phyloP scores from a whole-genome alignment of 2,888 invertebrate genomes.

The Pristionchus mayeri region DNA sequence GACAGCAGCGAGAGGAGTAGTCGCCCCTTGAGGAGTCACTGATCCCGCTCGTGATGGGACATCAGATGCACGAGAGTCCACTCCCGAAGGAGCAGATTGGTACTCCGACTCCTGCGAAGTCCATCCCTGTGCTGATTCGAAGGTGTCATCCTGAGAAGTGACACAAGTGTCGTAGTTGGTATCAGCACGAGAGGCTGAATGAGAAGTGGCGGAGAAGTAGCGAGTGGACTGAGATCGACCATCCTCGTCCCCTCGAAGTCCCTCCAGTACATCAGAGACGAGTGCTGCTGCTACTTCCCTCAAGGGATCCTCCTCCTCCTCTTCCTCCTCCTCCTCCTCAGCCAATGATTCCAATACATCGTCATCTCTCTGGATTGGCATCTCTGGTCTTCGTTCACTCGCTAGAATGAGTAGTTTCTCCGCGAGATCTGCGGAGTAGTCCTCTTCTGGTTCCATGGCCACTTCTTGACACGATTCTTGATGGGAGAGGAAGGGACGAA shows the following conservation, averaged over 20 bases:
- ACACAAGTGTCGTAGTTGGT: slow-evolving; percentile 67
- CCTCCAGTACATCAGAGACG: slow-evolving; percentile 59
- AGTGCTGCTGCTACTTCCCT: slow-evolving; percentile 54
- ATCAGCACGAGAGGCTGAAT: slow-evolving; percentile 53
- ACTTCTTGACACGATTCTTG: slow-evolving; percentile 66
- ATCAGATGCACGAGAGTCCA: slow-evolving; percentile 57
- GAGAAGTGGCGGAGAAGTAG: slow-evolving; percentile 61
- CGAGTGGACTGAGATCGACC: slow-evolving; percentile 50
- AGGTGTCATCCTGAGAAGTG: slow-evolving; percentile 67
- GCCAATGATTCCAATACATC: slow-evolving; percentile 13
- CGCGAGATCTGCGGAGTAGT: slow-evolving; percentile 66
- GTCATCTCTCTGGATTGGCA: slow-evolving; percentile 27
- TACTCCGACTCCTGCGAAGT: slow-evolving; percentile 68
- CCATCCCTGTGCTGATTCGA: slow-evolving; percentile 64
- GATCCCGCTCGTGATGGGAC: slow-evolving; percentile 53
- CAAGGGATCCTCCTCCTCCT: slow-evolving; percentile 49
- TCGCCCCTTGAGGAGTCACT: slow-evolving; percentile 51
- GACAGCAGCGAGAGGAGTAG: slow-evolving; percentile 60
- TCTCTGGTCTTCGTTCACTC: slow-evolving; percentile 52
- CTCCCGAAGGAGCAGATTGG: slow-evolving; percentile 60
- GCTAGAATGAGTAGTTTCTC: slow-evolving; percentile 64
- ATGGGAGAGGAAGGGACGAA: slow-evolving; percentile 37
- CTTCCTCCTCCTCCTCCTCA: slow-evolving; percentile 53
- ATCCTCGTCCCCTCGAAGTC: slow-evolving; percentile 52
- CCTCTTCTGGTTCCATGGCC: slow-evolving; percentile 64